Evolutionary conservation across 2,888 invertebrate species (phyloP).

Genomic region (Acanthosepion esculentum): DNA sequence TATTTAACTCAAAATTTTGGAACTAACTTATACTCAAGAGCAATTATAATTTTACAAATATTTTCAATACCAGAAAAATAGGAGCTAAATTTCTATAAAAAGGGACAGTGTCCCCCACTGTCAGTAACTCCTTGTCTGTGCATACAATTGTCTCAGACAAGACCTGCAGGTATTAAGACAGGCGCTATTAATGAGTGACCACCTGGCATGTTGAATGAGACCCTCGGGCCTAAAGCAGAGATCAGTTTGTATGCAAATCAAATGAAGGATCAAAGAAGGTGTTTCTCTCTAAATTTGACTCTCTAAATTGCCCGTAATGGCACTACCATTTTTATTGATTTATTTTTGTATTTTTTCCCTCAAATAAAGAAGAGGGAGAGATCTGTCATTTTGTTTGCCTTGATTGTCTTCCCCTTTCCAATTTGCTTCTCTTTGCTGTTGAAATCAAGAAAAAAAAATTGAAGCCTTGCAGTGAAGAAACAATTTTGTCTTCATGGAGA

Average conservation of each 20-base stretch:
- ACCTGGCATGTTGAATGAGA: background rate
- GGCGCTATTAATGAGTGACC: constrained; percentile 33
- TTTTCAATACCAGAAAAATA: background rate
- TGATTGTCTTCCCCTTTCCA: background rate
- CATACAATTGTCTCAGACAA: background rate
- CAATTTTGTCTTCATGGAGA: constrained; percentile 15
- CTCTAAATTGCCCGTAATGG: constrained; percentile 4
- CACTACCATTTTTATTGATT: background rate
- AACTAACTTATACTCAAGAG: background rate
- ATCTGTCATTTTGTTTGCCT: background rate
- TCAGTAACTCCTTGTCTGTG: background rate
- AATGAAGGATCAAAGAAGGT: constrained; percentile 24
- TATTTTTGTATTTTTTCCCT: background rate
- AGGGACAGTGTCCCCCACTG: background rate
- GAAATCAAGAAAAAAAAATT: background rate
- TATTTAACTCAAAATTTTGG: no score
- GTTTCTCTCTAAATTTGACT: background rate
- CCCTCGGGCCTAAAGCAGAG: background rate
- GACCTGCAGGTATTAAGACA: constrained; percentile 13
- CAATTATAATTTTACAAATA: background rate
- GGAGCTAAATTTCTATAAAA: background rate
- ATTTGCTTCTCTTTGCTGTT: background rate
- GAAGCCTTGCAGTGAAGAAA: background rate
- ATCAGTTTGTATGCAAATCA: constrained; percentile 4
- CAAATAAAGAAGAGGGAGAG: background rate